A percentile compares a stretch with the other conserved stretches of the same genome.
Conservation (phyloP, 2,113 vertebrate genomes). For the Scopus umbretta region DNA sequence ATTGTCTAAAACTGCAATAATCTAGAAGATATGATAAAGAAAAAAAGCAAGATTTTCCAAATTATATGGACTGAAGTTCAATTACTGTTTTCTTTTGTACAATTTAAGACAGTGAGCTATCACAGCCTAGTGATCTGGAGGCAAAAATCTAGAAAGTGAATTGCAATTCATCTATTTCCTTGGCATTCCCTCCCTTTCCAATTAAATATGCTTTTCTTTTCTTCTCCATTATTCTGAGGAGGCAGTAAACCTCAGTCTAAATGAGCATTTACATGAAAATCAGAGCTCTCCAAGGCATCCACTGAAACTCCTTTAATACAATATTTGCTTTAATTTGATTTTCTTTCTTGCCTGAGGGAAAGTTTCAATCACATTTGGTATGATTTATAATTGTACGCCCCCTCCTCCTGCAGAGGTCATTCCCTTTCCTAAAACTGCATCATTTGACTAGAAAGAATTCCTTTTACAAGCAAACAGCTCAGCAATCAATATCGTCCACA, state of each 20-base stretch:
- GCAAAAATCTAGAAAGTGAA: constrained; percentile 28
- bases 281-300: constrained; percentile 51
- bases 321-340: constrained; percentile 58
- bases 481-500: not conserved
- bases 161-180: constrained; percentile 37
- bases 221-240: constrained; percentile 14
- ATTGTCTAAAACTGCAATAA: constrained; percentile 29
- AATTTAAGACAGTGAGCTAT: not conserved
- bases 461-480: not conserved
- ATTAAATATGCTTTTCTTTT: constrained; percentile 49
- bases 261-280: constrained; percentile 55
- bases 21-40: not conserved
- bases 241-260: constrained; percentile 47
- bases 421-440: constrained; percentile 27
- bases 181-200: constrained; percentile 16
- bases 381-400: not conserved
- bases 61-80: not conserved
- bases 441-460: not conserved
- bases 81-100: not conserved
- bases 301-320: constrained; percentile 35
- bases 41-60: not conserved
- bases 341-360: constrained; percentile 9
- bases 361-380: constrained; percentile 9
- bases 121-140: not conserved
- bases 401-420: constrained; percentile 22